Percentiles rank a stretch among this genome's conserved stretches.
Evolutionary conservation across 2,888 invertebrate species (phyloP).

Genomic region (Ophion ellenae): DNA sequence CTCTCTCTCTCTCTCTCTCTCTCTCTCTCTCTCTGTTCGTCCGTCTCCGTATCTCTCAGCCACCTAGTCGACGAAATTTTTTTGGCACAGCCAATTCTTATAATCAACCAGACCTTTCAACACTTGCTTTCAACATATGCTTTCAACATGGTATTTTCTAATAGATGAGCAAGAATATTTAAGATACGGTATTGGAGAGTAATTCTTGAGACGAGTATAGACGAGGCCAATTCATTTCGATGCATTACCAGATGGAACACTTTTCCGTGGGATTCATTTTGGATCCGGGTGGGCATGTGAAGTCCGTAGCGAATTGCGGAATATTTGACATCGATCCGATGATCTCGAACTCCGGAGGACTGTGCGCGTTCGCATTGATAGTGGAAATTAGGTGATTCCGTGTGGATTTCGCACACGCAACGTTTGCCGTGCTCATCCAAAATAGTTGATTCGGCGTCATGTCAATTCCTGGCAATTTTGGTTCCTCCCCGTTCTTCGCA

Average conservation of each 20-base stretch:
- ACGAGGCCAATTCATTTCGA: not conserved
- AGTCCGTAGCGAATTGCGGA: constrained; percentile 86
- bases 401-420: constrained; percentile 86
- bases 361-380: constrained; percentile 92
- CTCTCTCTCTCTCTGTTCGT: no score
- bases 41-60: no score
- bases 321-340: constrained; percentile 87
- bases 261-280: constrained; percentile 20
- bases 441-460: constrained; percentile 89
- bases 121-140: no score
- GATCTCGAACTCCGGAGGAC: constrained; percentile 88
- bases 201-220: not conserved
- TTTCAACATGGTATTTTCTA: no score
- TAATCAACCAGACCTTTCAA: no score
- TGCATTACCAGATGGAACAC: constrained; percentile 25
- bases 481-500: constrained; percentile 87
- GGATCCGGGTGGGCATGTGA: constrained; percentile 85
- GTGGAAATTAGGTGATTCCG: constrained; percentile 91
- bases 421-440: constrained; percentile 87
- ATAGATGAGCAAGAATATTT: no score
- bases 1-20: no score
- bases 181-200: not conserved
- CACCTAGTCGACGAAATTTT: no score
- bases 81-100: no score
- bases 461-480: constrained; percentile 89